These are phyloP conservation scores for Drosophila nr. perissopoda DNA, from an alignment of 2,888 invertebrate species.

Conservation along the genomic window DNA sequence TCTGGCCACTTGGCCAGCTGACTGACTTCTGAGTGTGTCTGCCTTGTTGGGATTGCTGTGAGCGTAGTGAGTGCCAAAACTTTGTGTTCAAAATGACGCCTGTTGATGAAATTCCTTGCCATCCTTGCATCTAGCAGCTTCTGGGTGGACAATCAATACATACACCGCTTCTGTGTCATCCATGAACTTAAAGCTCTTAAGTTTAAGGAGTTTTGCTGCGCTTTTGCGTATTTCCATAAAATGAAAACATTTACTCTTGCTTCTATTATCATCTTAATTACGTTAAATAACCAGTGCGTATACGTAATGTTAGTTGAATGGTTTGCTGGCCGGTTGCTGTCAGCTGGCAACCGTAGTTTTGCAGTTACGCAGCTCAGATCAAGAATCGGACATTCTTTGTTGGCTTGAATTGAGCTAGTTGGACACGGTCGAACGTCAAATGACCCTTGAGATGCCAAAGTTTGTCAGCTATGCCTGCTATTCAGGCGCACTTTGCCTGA, in stretches of 20 bases:
- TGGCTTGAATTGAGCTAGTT: constrained; percentile 14
- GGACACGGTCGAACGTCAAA: constrained; percentile 14
- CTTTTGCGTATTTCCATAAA: background rate
- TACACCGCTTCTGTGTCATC: background rate
- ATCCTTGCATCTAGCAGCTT: background rate
- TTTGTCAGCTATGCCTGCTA: constrained; percentile 33
- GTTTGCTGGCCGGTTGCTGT: background rate
- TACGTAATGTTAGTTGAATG: background rate
- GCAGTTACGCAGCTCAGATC: background rate
- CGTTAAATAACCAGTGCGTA: background rate
- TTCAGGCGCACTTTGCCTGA: constrained; percentile 39
- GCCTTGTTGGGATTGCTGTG: constrained; percentile 14
- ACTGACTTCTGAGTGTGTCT: constrained; percentile 10
- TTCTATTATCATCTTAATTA: background rate
- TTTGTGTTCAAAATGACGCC: constrained; percentile 13
- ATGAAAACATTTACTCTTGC: background rate
- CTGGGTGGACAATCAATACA: background rate
- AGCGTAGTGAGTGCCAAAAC: constrained; percentile 1
- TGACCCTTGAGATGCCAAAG: constrained; percentile 36
- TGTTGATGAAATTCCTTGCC: constrained; percentile 1
- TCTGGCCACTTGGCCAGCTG: constrained; percentile 3
- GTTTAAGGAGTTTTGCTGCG: background rate
- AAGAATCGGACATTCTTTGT: background rate
- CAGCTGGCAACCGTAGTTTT: background rate
- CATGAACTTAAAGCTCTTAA: background rate